Base-by-base conservation (phyloP, 2,113 vertebrate genomes). In the Mobula hypostoma region DNA sequence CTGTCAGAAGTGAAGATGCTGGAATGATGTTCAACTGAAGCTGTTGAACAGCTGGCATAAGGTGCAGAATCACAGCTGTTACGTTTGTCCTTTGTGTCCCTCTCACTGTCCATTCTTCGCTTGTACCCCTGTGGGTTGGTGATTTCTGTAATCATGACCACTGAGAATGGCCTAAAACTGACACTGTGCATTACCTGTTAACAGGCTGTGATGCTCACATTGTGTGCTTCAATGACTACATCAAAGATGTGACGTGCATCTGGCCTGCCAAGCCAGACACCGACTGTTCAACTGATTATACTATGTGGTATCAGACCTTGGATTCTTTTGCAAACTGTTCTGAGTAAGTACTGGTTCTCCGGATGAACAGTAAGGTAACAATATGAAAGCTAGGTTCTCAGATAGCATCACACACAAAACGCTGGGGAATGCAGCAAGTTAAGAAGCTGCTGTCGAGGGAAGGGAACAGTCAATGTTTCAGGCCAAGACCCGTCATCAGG, bases 161-260 rank as follows among this genome's bases (percentile, higher is more conserved):
- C 14, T 68, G 61, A n/a, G n/a, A 1, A 32, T 24, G 5, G 14
- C 15, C 12, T 90, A 6, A 66, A 61, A 66, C 61, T 90, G 85
- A 90, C 61, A 19, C 29, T 7, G 12, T 48, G 48, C 6, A 17
- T 90, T 90, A 68, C n/a, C 7, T 5, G 7, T 95, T 94, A 68
- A 40, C 94, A 96, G 96, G 94, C 82, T 21, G 17, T n/a, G 7
- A 95, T 36, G 11, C 94, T 90, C 94, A 95, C 74, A 0, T 0
- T 0, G 58, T 78, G 0, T 97, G 97, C 93, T 32, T 94, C 95
- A 96, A 95, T 0, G 96, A 97, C 95, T 97, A 94, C 56, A 61
- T 94, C 27, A 78, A 2, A 79, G 58, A 94, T 40, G 94, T 96
- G 32, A 78, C 94, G 70, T 97, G 97, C 87, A 95, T 94, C 74